phyloP scores from a whole-genome alignment of 2,888 invertebrate genomes.

The Spilosoma lubricipeda region DNA sequence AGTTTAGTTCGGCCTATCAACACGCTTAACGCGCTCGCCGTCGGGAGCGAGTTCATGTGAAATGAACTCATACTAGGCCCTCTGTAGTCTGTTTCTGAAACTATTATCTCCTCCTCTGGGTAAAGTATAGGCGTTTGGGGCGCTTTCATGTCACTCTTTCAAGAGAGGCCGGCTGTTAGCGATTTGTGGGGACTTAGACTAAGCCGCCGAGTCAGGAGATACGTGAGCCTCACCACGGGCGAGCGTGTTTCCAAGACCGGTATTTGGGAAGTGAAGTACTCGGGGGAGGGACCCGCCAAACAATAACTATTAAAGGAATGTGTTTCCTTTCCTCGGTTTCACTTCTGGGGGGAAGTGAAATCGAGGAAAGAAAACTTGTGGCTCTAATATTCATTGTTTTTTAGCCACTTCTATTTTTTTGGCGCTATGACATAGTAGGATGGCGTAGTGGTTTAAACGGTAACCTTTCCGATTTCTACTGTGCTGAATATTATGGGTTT shows the following conservation, averaged over 20 bases:
- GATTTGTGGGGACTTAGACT: constrained; percentile 20
- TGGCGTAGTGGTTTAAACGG: too few species aligned
- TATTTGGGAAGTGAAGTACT: constrained; percentile 17
- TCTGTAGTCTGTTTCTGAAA: constrained; percentile 10
- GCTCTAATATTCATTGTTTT: constrained; percentile 4
- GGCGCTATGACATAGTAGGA: too few species aligned
- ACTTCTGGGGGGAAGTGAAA: neutral
- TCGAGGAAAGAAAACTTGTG: neutral
- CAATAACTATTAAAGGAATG: constrained; percentile 9
- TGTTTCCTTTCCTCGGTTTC: neutral
- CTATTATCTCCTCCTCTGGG: constrained; percentile 15
- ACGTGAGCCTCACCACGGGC: constrained; percentile 20
- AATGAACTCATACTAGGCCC: too few species aligned
- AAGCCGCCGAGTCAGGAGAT: constrained; percentile 10
- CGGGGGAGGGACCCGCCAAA: constrained; percentile 16
- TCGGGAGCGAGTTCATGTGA: too few species aligned
- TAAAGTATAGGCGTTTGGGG: constrained; percentile 25
- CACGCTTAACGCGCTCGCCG: too few species aligned
- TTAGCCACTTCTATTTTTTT: neutral
- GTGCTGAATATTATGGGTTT: too few species aligned
- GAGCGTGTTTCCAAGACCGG: constrained; percentile 11
- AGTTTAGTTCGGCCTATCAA: too few species aligned
- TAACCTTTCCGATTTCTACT: too few species aligned
- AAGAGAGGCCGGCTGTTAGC: constrained; percentile 19
- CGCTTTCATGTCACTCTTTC: constrained; percentile 19